Percentiles rank a stretch among this genome's conserved stretches.
These are phyloP conservation scores for Myotis pilosus DNA, from an alignment of 2,797 vertebrate species.

Conservation along the genomic window DNA sequence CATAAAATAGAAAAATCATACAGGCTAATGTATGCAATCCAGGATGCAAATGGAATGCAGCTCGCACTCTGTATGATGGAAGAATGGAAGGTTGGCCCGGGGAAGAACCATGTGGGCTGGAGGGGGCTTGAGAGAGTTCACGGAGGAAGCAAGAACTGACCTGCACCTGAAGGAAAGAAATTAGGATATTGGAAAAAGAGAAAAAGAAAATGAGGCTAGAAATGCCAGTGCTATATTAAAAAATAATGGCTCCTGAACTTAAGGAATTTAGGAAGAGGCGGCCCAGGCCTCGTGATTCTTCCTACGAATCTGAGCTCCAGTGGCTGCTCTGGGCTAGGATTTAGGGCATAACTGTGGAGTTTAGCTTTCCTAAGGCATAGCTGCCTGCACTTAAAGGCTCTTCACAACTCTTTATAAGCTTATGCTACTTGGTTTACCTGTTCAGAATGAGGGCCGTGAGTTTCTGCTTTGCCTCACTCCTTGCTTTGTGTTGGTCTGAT, in stretches of 20 bases:
- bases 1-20: not conserved
- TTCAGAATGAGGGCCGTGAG: not conserved
- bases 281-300: not conserved
- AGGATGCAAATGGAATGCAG: not conserved
- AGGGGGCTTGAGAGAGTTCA: not conserved
- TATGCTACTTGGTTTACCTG: not conserved
- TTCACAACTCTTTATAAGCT: conserved; percentile 29
- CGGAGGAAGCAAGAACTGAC: conserved; percentile 3
- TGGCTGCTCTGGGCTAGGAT: not conserved
- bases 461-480: not conserved
- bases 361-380: not conserved
- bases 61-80: not conserved
- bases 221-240: not conserved
- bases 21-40: not conserved
- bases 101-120: not conserved
- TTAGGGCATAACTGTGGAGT: not conserved
- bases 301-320: not conserved
- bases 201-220: not conserved
- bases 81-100: not conserved
- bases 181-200: not conserved
- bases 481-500: not conserved
- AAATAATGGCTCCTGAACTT: not conserved
- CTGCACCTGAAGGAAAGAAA: not conserved
- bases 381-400: not conserved
- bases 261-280: not conserved